Evolutionary conservation across 2,113 vertebrate species (phyloP), one percentile per base, ranked within the genome.

Genomic region (Turdus rufiventris): DNA sequence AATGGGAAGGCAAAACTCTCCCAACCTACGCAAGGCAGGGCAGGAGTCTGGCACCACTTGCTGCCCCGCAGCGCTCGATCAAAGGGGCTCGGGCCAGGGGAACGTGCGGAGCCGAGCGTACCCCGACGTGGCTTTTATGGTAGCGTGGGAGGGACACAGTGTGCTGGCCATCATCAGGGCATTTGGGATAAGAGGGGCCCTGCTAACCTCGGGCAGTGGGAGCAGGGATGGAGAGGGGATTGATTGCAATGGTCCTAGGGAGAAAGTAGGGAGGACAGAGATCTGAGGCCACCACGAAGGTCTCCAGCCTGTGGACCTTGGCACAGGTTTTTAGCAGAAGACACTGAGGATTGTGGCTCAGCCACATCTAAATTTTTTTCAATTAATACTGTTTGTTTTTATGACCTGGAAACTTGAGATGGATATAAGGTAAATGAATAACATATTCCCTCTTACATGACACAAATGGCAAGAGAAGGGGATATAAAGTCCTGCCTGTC

Each of bases 1-100:
- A 29, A 43, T 0, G 1, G 19, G 77, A 88, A 85, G 33, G 50
- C 6, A 11, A 85, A 91, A 66, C 67, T 88, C 81, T 82, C 81
- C 34, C 84, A 85, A 8, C 77, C 76, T 19, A 94, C 48, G 1
- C 54, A 54, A 89, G 78, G 74, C 84, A 89, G 38, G 71, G 78
- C 85, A 88, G 65, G 91, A 94, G 23, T 45, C 78, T 95, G 93
- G 85, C 94, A 91, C 29, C 34, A 0, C 43, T 84, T 23, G 28
- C 50, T 65, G 79, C 60, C 77, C 81, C 28, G 5, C 84, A 94
- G 85, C 6, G 2, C 74, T 91, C 36, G 1, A 88, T 87, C 85
- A 88, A 93, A 96, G 75, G 66, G 57, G 53, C 57, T 85, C 1
- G 0, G 86, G 38, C 91, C 86, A 61, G 86, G 60, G 38, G 47